A percentile compares a stretch with the other conserved stretches of the same genome.
phyloP scores from a whole-genome alignment of 2,888 invertebrate species.

The Autographa pulchrina region DNA sequence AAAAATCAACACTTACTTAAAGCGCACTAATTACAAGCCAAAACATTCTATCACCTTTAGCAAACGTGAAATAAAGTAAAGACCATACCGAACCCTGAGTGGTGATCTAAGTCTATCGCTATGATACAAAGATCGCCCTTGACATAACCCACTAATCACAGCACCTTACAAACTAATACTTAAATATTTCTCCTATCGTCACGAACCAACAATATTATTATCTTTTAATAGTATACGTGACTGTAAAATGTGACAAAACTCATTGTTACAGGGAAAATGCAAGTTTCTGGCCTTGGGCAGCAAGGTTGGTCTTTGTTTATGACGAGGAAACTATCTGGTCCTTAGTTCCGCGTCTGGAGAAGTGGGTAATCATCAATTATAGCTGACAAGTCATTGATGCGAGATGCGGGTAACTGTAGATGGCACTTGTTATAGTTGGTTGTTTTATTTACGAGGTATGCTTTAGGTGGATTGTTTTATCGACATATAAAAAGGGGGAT shows the following conservation, averaged over 20 bases:
- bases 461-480: neutral
- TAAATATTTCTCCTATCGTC: conserved; percentile 33
- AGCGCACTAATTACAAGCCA: too few relatives aligned
- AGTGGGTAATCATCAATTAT: conserved; percentile 25
- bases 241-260: conserved; percentile 23
- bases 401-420: conserved; percentile 26
- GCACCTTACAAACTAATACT: conserved; percentile 22
- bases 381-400: conserved; percentile 20
- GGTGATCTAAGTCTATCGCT: neutral
- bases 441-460: conserved; percentile 1
- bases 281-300: conserved; percentile 26
- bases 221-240: conserved; percentile 38
- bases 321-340: conserved; percentile 30
- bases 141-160: neutral
- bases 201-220: conserved; percentile 45
- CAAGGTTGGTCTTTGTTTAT: conserved; percentile 45
- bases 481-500: too few relatives aligned
- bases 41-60: too few relatives aligned
- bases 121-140: neutral
- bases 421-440: neutral
- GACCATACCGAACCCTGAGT: neutral
- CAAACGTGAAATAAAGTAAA: neutral
- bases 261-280: conserved; percentile 37
- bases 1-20: too few relatives aligned
- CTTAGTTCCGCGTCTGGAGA: conserved; percentile 38